Base-by-base conservation (phyloP, 2,797 vertebrate genomes). In the Prunella strophiata region DNA sequence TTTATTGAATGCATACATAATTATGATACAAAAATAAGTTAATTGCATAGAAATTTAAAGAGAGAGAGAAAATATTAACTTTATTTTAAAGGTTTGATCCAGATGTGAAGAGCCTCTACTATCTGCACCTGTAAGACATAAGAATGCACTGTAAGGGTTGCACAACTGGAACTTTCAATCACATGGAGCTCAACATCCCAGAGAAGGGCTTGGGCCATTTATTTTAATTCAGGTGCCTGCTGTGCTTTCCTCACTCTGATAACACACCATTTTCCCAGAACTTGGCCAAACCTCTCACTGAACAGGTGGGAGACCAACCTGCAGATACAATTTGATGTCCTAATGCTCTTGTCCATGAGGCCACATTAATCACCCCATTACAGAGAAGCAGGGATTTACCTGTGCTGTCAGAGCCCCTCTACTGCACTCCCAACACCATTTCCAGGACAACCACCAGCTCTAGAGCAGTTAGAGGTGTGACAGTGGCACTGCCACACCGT, bases 101-200 rank as follows among this genome's bases (percentile, higher is more conserved):
- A 71, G 47, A 36, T 32, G n/a, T 22, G 61, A 81, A 76, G 59
- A 92, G 55, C 19, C 19, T 94, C 68, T 59, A 25, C 66, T 72
- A 77, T 57, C 94, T 95, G 94, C 89, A 94, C 70, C 97, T 97
- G 94, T 79, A 97, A 97, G 34, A 95, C 59, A 76, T 2, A 76
- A 81, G 29, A 72, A 77, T 3, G 3, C 34, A 78, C 5, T 5
- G 19, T 88, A 67, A 93, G 81, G 36, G 9, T 61, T 55, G 77
- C 26, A 66, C 13, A 6, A 16, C 40, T n/a, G 36, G 3, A 76
- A 14, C n/a, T 52, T 73, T 10, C 17, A 45, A 23, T 62, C 78
- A 38, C 54, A 32, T 38, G 34, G 19, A 59, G 16, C 23, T 34
- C 23, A 68, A 12, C 8, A 13, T 0, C 7, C n/a, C 45, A 67